These are phyloP conservation scores for Anabas testudineus DNA, from an alignment of 2,797 vertebrate species.

Conservation along the genomic window DNA sequence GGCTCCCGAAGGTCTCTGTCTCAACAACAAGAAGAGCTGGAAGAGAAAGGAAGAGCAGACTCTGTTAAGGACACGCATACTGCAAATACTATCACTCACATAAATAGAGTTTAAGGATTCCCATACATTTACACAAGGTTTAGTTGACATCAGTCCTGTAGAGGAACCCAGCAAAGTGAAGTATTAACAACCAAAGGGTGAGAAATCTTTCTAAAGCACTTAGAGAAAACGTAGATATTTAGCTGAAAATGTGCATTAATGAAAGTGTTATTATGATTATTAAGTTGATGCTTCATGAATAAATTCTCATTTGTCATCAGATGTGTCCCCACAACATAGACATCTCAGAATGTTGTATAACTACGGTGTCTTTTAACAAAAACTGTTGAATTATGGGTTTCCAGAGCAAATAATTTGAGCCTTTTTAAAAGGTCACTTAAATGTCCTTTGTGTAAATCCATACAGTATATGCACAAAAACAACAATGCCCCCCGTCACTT, in stretches of 20 bases:
- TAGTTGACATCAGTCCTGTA: neutral
- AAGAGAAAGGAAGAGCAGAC: conserved; percentile 27
- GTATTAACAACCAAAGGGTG: neutral
- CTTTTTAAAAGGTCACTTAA: neutral
- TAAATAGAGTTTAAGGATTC: neutral
- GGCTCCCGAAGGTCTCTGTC: conserved; percentile 89
- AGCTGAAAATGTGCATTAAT: neutral
- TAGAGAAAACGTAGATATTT: neutral
- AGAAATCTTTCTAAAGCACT: neutral
- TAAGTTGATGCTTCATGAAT: neutral
- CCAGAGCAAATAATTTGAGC: neutral
- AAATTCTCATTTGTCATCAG: neutral
- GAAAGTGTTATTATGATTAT: neutral
- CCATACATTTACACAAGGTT: neutral
- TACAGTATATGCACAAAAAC: conserved; percentile 29
- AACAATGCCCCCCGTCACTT: conserved; percentile 50
- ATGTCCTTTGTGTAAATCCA: conserved; percentile 4
- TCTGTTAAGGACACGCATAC: conserved; percentile 25
- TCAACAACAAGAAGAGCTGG: conserved; percentile 88
- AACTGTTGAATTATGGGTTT: neutral
- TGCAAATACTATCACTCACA: neutral
- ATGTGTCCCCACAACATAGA: neutral
- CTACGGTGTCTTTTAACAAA: neutral
- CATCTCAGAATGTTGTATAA: neutral
- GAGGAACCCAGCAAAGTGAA: neutral